phyloP scores from a whole-genome alignment of 1,140 invertebrate species.

The Cepaea nemoralis region DNA sequence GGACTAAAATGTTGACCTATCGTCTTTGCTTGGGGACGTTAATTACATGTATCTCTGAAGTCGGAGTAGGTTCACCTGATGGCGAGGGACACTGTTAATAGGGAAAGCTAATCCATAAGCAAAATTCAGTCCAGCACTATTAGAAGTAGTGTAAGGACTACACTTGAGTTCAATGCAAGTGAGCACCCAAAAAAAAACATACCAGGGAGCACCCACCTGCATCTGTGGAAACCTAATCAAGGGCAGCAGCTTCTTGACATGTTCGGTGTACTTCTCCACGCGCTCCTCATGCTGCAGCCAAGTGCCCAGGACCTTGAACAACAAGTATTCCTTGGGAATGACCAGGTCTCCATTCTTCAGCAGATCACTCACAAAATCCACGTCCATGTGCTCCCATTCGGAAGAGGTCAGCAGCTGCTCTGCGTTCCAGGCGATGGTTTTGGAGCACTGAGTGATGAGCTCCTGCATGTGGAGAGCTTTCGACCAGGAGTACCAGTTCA shows the following conservation, averaged over 20 bases:
- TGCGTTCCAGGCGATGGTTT: slow-evolving; percentile 71
- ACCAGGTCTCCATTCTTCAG: slow-evolving; percentile 66
- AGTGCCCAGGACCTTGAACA: slow-evolving; percentile 58
- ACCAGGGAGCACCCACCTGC: slow-evolving; percentile 50
- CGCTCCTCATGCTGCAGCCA: slow-evolving; percentile 65
- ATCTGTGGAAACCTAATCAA: slow-evolving; percentile 71
- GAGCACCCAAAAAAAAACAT: no score
- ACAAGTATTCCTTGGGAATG: slow-evolving; percentile 60
- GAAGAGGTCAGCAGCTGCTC: slow-evolving; percentile 60
- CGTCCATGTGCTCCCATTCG: slow-evolving; percentile 69
- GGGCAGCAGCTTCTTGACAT: slow-evolving; percentile 63
- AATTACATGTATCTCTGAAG: no score
- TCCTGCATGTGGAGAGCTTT: slow-evolving; percentile 66
- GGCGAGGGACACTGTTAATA: no score
- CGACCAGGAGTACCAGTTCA: slow-evolving; percentile 71
- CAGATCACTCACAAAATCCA: slow-evolving; percentile 68
- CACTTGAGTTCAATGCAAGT: no score
- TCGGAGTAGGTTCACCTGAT: no score
- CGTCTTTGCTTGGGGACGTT: no score
- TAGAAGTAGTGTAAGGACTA: no score
- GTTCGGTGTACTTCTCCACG: slow-evolving; percentile 45
- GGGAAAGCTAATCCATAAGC: no score
- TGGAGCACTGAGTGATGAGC: slow-evolving; percentile 65
- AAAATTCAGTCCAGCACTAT: no score
- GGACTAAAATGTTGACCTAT: no score